Percentiles rank a stretch among this genome's conserved stretches.
phyloP scores from a whole-genome alignment of 2,888 invertebrate species.

The Drosophila tanythrix region DNA sequence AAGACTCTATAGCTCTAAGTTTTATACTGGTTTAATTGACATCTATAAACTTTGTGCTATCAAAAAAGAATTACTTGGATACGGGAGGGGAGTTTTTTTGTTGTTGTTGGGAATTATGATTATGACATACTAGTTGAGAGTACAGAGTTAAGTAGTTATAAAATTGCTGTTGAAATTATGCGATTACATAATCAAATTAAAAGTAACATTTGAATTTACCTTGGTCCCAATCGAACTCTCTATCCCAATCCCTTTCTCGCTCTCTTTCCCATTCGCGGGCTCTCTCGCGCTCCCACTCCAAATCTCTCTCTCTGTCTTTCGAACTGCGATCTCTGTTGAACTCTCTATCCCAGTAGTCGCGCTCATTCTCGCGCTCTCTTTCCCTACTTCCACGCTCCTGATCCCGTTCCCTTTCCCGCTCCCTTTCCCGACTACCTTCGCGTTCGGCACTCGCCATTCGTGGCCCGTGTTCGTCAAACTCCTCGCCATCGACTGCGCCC shows the following conservation, averaged over 20 bases:
- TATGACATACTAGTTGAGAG: slow-evolving; percentile 29
- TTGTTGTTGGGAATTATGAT: slow-evolving; percentile 1
- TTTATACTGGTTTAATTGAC: slow-evolving; percentile 20
- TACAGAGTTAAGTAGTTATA: slow-evolving; percentile 14
- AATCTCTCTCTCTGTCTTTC: slow-evolving; percentile 80
- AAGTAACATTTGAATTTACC: slow-evolving; percentile 76
- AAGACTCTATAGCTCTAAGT: slow-evolving; percentile 30
- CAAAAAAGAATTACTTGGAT: slow-evolving; percentile 29
- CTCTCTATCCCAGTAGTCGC: slow-evolving; percentile 83
- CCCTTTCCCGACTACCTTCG: slow-evolving; percentile 71
- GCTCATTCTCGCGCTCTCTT: slow-evolving; percentile 76
- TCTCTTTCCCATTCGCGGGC: slow-evolving; percentile 84
- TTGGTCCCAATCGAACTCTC: slow-evolving; percentile 85
- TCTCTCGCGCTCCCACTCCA: slow-evolving; percentile 84
- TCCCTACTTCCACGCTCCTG: slow-evolving; percentile 84
- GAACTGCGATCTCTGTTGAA: slow-evolving; percentile 77
- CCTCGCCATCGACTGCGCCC: slow-evolving; percentile 70
- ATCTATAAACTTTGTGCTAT: slow-evolving; percentile 17
- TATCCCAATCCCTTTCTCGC: slow-evolving; percentile 85
- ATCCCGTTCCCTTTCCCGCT: slow-evolving; percentile 79
- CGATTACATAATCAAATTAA: slow-evolving; percentile 50
- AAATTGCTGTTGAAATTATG: slow-evolving; percentile 43
- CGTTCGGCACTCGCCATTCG: slow-evolving; percentile 71
- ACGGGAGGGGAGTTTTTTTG: neutral
- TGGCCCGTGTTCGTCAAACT: slow-evolving; percentile 88